Percentiles rank a stretch among this genome's conserved stretches.
phyloP scores from a whole-genome alignment of 1,140 invertebrate species.

The Eciton burchellii region DNA sequence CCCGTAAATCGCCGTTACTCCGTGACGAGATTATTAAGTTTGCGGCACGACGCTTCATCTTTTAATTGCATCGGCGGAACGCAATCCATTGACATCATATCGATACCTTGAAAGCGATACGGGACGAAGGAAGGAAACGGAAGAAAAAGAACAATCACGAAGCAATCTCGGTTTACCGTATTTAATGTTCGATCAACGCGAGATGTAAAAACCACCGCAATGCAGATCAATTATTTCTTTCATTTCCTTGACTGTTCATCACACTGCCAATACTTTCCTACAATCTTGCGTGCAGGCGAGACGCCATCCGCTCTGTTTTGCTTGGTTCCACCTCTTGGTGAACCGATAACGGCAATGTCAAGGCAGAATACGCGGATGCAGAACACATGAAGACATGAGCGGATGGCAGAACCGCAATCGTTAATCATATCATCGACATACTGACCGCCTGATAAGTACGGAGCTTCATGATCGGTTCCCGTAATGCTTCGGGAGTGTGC shows the following conservation, averaged over 20 bases:
- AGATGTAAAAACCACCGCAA: background rate
- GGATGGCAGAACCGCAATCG: conserved; percentile 45
- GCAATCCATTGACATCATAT: background rate
- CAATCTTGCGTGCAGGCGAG: background rate
- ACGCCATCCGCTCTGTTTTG: background rate
- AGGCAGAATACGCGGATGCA: conserved; percentile 32
- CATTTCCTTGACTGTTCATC: background rate
- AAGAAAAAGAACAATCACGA: background rate
- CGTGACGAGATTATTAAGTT: conserved; percentile 2
- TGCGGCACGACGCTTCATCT: background rate
- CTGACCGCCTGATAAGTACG: conserved; percentile 22
- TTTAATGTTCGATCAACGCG: background rate
- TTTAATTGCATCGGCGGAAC: background rate
- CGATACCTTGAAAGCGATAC: background rate
- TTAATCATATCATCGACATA: conserved; percentile 59
- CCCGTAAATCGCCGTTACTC: background rate
- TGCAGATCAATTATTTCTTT: background rate
- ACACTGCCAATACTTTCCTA: background rate
- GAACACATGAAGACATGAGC: conserved; percentile 5
- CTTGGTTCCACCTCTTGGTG: background rate
- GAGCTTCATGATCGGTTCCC: background rate
- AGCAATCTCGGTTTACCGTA: background rate
- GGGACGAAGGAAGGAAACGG: background rate
- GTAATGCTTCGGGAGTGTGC: conserved; percentile 13
- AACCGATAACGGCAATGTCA: conserved; percentile 32